These are phyloP conservation scores for Phacellophora camtschatica DNA, from an alignment of 30 jellyfish, hydroid and myxozoan genomes.

Conservation along the genomic window DNA sequence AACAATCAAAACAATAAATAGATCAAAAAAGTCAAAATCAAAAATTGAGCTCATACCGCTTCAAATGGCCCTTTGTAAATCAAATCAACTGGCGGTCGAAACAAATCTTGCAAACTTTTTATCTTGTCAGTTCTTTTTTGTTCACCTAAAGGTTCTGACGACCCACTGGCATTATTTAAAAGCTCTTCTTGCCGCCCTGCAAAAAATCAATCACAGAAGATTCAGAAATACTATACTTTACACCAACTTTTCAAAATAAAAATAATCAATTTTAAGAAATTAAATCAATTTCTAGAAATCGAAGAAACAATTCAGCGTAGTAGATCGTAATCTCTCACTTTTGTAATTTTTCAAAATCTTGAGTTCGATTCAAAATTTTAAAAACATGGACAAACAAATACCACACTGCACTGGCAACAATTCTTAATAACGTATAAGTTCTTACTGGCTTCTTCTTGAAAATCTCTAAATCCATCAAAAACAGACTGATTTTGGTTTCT, in stretches of 20 bases:
- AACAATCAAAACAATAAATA: no score
- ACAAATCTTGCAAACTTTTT: constrained; percentile 79
- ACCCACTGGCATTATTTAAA: not conserved
- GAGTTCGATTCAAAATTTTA: no score
- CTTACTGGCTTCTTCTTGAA: constrained; percentile 90
- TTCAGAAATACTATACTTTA: not conserved
- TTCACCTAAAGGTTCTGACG: not conserved
- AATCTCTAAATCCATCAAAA: constrained; percentile 92
- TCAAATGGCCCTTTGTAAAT: constrained; percentile 79
- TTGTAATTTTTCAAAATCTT: no score
- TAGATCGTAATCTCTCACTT: no score
- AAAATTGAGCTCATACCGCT: constrained; percentile 33
- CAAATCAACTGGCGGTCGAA: constrained; percentile 79
- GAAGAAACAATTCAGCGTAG: no score
- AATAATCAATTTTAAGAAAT: no score
- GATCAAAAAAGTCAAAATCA: no score
- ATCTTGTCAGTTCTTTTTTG: not conserved
- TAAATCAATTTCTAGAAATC: no score
- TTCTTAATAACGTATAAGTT: no score
- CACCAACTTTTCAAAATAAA: no score
- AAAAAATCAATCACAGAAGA: not conserved
- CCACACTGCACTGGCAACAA: no score
- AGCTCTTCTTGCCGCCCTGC: constrained; percentile 73
- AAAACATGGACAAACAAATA: no score
- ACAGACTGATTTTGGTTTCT: constrained; percentile 61